Evolutionary conservation across 1,140 invertebrate species (phyloP).

Genomic region (Temnothorax nylanderi): DNA sequence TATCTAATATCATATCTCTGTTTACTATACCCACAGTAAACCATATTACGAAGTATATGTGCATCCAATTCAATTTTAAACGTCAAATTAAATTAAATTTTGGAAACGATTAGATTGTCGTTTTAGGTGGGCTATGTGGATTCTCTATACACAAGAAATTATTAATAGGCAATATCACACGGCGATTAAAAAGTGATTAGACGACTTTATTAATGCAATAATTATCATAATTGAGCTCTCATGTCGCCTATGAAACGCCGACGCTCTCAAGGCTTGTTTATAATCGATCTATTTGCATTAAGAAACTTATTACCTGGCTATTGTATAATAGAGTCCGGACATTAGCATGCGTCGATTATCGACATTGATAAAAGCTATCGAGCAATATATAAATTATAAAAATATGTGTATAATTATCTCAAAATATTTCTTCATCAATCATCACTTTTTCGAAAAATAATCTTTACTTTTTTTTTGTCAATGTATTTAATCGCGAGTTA

Average conservation of each 20-base stretch:
- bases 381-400: background rate
- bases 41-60: background rate
- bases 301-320: slow-evolving; percentile 78
- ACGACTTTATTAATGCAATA: slow-evolving; percentile 67
- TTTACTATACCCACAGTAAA: background rate
- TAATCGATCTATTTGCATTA: slow-evolving; percentile 79
- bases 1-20: slow-evolving; percentile 23
- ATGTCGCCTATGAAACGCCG: slow-evolving; percentile 66
- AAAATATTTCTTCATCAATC: background rate
- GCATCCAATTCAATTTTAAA: background rate
- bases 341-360: slow-evolving; percentile 72
- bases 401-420: background rate
- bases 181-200: slow-evolving; percentile 14
- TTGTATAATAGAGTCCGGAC: slow-evolving; percentile 73
- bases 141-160: background rate
- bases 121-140: background rate
- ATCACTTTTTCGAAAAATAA: background rate
- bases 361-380: slow-evolving; percentile 29
- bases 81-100: background rate
- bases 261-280: slow-evolving; percentile 75
- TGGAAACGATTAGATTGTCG: background rate
- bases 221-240: slow-evolving; percentile 81
- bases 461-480: background rate
- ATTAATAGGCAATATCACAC: slow-evolving; percentile 1
- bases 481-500: background rate